These are phyloP conservation scores for Meiosimyza decipiens DNA, from an alignment of 2,888 invertebrate genomes.

Conservation along the genomic window DNA sequence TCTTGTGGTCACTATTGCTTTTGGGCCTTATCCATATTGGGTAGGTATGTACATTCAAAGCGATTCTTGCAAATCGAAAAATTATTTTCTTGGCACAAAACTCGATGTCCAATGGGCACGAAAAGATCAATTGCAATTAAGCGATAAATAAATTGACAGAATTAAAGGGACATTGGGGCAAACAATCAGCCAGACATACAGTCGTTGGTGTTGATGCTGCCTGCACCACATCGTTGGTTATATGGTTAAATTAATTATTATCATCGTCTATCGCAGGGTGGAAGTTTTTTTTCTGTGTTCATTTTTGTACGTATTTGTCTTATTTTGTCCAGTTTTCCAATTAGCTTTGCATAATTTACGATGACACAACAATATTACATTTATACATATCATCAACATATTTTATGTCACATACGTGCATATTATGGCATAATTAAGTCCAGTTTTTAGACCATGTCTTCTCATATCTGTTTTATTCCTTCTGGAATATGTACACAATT, in stretches of 20 bases:
- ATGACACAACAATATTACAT: too few relatives aligned
- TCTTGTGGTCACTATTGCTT: conserved; percentile 2
- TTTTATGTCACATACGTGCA: too few relatives aligned
- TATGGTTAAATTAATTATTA: not conserved
- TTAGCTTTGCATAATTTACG: too few relatives aligned
- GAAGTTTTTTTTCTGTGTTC: not conserved
- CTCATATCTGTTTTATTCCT: too few relatives aligned
- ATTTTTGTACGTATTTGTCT: too few relatives aligned
- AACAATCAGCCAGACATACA: not conserved
- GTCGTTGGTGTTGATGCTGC: not conserved
- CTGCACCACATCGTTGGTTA: not conserved
- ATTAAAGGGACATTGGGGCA: not conserved
- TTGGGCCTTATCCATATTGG: too few relatives aligned
- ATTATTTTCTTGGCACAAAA: not conserved
- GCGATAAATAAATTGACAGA: not conserved
- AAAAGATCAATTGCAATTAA: not conserved
- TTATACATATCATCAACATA: too few relatives aligned
- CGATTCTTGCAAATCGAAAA: conserved; percentile 11
- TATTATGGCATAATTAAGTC: too few relatives aligned
- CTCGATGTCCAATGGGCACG: not conserved
- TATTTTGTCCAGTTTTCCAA: too few relatives aligned
- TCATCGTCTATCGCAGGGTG: not conserved
- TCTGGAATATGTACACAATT: too few relatives aligned
- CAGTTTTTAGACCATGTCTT: too few relatives aligned
- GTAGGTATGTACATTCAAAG: not conserved